Evolutionary conservation across 2,888 invertebrate genomes (phyloP).

Genomic region (Latheticus oryzae): DNA sequence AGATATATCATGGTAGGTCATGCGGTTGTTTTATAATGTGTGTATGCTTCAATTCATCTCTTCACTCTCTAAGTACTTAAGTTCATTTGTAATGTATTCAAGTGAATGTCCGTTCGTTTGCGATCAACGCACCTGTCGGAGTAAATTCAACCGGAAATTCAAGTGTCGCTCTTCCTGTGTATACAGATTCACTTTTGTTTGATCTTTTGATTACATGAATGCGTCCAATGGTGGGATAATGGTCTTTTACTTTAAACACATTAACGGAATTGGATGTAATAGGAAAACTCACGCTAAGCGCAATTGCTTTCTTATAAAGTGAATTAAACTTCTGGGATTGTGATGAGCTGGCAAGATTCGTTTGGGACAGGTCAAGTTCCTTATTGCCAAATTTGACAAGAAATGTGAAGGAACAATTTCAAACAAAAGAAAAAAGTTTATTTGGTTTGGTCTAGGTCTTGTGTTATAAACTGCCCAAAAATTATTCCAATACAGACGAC

Average conservation of each 20-base stretch:
- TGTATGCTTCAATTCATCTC: conserved; percentile 32
- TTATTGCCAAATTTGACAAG: too few relatives aligned
- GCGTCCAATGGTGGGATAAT: conserved; percentile 11
- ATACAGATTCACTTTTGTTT: conserved; percentile 28
- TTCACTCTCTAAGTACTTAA: conserved; percentile 30
- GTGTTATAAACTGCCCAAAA: too few relatives aligned
- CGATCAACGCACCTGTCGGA: conserved; percentile 48
- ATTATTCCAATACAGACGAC: too few relatives aligned
- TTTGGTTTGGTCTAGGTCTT: too few relatives aligned
- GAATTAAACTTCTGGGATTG: too few relatives aligned
- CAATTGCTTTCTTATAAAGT: too few relatives aligned
- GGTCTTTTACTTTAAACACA: conserved; percentile 16
- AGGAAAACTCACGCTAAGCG: conserved; percentile 17
- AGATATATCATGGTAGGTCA: conserved; percentile 11
- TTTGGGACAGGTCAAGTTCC: too few relatives aligned
- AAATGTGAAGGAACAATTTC: too few relatives aligned
- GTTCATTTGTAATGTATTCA: conserved; percentile 54
- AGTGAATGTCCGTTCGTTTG: conserved; percentile 55
- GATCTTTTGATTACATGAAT: too few relatives aligned
- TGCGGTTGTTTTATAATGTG: conserved; percentile 10
- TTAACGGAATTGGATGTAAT: conserved; percentile 17
- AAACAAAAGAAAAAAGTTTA: too few relatives aligned
- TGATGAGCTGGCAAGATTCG: too few relatives aligned
- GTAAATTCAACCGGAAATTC: conserved; percentile 42
- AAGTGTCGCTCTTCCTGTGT: conserved; percentile 39